Base-by-base conservation (phyloP, 2,797 vertebrate species). In the Eulemur mongoz region DNA sequence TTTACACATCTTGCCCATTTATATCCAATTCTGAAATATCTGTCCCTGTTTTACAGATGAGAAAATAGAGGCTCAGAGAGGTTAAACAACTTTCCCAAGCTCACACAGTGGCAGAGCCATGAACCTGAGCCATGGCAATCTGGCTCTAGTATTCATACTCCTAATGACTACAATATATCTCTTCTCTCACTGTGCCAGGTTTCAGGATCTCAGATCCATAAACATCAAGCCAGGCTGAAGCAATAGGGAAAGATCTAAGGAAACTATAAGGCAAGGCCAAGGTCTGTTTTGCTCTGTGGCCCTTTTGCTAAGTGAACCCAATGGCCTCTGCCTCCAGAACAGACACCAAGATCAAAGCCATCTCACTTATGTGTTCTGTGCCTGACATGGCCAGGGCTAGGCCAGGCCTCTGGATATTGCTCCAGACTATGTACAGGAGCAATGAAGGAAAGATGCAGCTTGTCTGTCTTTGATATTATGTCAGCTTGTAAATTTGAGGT, bases 401-500 rank as follows among this genome's bases (percentile, higher is more conserved):
- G 4, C 18, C 32, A 91, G 30, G 18, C 13, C 11, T 91, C 30
- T 57, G 45, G 22, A 45, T 48, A 63, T 87, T 91, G 35, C 35
- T 91, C 50, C 50, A 32, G 78, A 82, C 22, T 57, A 12, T 45
- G 6, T 67, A 23, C 7, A 85, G 59, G 23, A 96, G 12, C 43
- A 48, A n/a, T 7, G 12, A 32, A 82, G 30, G 32, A 81, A 83
- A 87, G 8, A 90, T 63, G 9, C 2, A 80, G 30, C 52, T 86
- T 43, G 1, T 78, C 65, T 83, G 38, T 45, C 40, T 96, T 94
- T 96, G 84, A 67, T 86, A 82, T 87, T 84, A 61, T 94, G 54
- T 82, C 50, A 79, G 4, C 18, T 83, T n/a, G n/a, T 93, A n/a
- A 18, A 95, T 73, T 76, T 61, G 17, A 95, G 92, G 83, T 91